Evolutionary conservation across 2,888 invertebrate species (phyloP), one percentile per base, ranked within the genome.

Genomic region (Aphelenchoides bicaudatus): DNA sequence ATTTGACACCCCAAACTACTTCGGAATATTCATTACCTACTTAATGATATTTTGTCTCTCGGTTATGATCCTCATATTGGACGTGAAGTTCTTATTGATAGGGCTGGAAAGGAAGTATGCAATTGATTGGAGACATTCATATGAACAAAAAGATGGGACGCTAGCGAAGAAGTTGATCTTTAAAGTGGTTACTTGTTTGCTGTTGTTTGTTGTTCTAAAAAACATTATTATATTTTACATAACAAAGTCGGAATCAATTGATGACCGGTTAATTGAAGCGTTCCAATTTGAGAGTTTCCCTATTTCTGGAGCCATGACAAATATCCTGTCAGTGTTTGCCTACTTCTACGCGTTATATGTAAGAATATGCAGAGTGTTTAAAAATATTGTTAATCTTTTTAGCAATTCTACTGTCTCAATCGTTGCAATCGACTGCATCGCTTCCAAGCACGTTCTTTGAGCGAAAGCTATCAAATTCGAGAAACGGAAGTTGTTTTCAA

Each of bases 241-340:
- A 10, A 21, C 43, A 10, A 21, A 19, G 43, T 21, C 43, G 10
- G 16, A 10, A 25, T 10, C 16, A 19, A n/a, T 43, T 6, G 43
- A 43, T 25, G 43, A 43, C 23, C 43, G 43, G 10, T 21, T 43
- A n/a, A 6, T 43, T 19, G 43, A 43, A n/a, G 43, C 43, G 43
- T 43, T 43, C 23, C 43, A 21, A 10, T 43, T 43, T 43, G 43
- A 43, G 43, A 19, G 25, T 25, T 43, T 19, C 23, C 43, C 43
- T 8, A 6, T 43, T 6, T 21, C 43, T 25, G 43, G 43, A 8
- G 43, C 43, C 8, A 10, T 43, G 43, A 43, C 43, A 10, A 43
- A 43, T n/a, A 19, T 43, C 21, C 25, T 43, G 43, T 19, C 43
- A 19, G 43, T 19, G 21, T 6, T 43, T 19, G 16, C 43, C 6